phyloP scores from a whole-genome alignment of 2,113 vertebrate genomes.

The Nansenia antarctica region DNA sequence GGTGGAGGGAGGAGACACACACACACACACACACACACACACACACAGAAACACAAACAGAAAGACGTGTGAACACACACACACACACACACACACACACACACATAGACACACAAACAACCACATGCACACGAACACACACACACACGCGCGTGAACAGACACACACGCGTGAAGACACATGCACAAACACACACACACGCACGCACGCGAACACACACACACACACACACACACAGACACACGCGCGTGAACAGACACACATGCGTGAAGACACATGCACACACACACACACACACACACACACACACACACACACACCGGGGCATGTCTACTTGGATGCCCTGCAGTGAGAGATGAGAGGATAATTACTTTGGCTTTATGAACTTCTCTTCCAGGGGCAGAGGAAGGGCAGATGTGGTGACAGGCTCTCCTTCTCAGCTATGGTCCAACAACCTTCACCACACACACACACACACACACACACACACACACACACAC shows the following conservation, averaged over 20 bases:
- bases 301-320: neutral
- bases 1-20: too few relatives aligned
- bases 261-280: too few relatives aligned
- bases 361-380: conserved; percentile 47
- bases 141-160: neutral
- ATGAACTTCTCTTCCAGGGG: conserved; percentile 35
- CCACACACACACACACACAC: conserved; percentile 4
- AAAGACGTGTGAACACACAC: neutral
- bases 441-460: conserved; percentile 46
- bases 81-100: neutral
- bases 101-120: neutral
- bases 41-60: too few relatives aligned
- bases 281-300: neutral
- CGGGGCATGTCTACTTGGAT: neutral
- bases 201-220: too few relatives aligned
- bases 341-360: conserved; percentile 40
- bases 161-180: neutral
- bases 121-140: neutral
- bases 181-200: neutral
- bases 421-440: conserved; percentile 45
- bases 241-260: too few relatives aligned
- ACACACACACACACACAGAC: neutral
- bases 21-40: too few relatives aligned
- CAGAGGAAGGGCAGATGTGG: conserved; percentile 38
- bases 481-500: neutral